phyloP scores from a whole-genome alignment of 2,113 vertebrate genomes.

The Rhinolophus sinicus region DNA sequence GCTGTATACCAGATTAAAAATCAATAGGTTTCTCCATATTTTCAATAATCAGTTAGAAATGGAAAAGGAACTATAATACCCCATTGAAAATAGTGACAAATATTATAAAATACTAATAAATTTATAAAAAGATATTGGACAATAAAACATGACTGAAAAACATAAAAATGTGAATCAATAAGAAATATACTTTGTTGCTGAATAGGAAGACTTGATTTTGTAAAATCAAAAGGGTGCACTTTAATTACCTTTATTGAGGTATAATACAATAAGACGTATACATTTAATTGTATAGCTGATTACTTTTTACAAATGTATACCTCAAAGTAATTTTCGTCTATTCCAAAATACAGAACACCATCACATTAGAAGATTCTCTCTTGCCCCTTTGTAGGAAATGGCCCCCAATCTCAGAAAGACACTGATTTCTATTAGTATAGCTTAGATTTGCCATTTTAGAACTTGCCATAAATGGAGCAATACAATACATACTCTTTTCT shows the following conservation, averaged over 20 bases:
- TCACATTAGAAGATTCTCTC: background rate
- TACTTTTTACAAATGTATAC: background rate
- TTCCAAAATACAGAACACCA: background rate
- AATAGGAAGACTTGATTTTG: background rate
- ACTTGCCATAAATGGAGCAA: background rate
- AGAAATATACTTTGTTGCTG: background rate
- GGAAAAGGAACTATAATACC: background rate
- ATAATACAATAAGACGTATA: background rate
- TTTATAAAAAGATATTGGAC: background rate
- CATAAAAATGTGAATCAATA: background rate
- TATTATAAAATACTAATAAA: background rate
- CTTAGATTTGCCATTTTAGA: background rate
- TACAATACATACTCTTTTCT: background rate
- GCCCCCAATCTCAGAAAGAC: background rate
- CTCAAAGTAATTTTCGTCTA: background rate
- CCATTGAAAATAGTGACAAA: background rate
- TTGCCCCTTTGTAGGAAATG: background rate
- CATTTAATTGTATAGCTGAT: background rate
- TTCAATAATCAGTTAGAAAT: background rate
- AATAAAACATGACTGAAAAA: background rate
- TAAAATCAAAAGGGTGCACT: background rate
- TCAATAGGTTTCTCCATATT: background rate
- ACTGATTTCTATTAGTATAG: background rate
- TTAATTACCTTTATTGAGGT: background rate
- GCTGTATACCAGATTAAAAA: background rate